These are phyloP conservation scores for Hyalella azteca DNA, from an alignment of 2,888 invertebrate genomes.

Conservation along the genomic window DNA sequence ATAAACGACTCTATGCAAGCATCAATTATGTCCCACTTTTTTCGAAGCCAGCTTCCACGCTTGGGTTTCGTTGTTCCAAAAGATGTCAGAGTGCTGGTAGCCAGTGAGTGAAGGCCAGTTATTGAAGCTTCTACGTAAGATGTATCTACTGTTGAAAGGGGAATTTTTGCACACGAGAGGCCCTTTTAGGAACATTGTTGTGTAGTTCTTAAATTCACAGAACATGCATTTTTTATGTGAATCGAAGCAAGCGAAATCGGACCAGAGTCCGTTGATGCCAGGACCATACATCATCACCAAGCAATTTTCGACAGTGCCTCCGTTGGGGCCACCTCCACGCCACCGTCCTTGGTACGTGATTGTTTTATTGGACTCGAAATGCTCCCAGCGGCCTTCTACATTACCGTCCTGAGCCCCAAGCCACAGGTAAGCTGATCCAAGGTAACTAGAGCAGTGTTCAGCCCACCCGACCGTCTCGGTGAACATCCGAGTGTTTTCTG, in stretches of 20 bases:
- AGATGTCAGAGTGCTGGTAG: slow-evolving; percentile 49
- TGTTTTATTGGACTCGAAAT: neutral
- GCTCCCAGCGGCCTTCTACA: slow-evolving; percentile 30
- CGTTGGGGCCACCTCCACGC: slow-evolving; percentile 53
- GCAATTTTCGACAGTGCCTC: slow-evolving; percentile 51
- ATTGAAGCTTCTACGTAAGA: slow-evolving; percentile 29
- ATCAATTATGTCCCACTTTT: too few species aligned
- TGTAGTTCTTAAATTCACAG: slow-evolving; percentile 43
- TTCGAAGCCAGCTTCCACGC: slow-evolving; percentile 46
- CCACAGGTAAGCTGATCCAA: slow-evolving; percentile 48
- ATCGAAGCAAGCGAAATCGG: slow-evolving; percentile 52
- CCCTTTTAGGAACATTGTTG: slow-evolving; percentile 44
- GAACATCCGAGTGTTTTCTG: slow-evolving; percentile 47
- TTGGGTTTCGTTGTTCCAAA: slow-evolving; percentile 41
- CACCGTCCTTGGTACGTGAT: slow-evolving; percentile 40
- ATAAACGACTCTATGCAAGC: too few species aligned
- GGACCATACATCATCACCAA: slow-evolving; percentile 51
- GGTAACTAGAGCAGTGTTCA: slow-evolving; percentile 43
- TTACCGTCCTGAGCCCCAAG: slow-evolving; percentile 49
- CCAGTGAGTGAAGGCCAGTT: slow-evolving; percentile 40
- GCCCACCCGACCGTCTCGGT: slow-evolving; percentile 28
- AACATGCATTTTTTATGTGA: slow-evolving; percentile 47
- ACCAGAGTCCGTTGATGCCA: slow-evolving; percentile 45
- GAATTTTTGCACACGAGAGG: slow-evolving; percentile 40
- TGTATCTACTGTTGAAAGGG: slow-evolving; percentile 50